Conservation (phyloP, 2,888 invertebrate species). For the Mechanitis messenoides region DNA sequence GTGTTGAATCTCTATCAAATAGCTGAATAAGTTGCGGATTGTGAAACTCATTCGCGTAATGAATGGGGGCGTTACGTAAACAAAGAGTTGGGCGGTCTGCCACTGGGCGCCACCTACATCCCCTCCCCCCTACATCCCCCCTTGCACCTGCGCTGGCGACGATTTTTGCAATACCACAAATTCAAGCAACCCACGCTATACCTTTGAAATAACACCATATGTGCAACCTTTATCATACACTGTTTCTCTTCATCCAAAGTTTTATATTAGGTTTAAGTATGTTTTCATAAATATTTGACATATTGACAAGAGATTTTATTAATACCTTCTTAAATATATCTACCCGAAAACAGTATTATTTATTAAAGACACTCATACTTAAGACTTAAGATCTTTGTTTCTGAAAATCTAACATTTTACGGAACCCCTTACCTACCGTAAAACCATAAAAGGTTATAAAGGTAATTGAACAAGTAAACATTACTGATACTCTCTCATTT, state of each 20-base stretch:
- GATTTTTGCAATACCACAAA: slow-evolving; percentile 26
- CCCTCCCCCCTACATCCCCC: slow-evolving; percentile 39
- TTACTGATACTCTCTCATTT: slow-evolving; percentile 69
- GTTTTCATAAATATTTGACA: too few relatives aligned
- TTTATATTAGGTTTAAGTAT: too few relatives aligned
- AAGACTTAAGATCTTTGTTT: background rate
- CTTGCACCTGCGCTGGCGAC: slow-evolving; percentile 56
- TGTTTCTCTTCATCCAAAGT: too few relatives aligned
- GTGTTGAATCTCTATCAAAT: background rate
- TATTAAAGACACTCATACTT: too few relatives aligned
- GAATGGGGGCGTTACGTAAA: slow-evolving; percentile 72
- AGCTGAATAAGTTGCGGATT: slow-evolving; percentile 34
- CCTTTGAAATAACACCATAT: background rate
- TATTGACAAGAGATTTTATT: too few relatives aligned
- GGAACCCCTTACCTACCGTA: slow-evolving; percentile 15
- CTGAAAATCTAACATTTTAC: background rate
- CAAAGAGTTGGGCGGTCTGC: slow-evolving; percentile 73
- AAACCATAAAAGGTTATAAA: slow-evolving; percentile 50
- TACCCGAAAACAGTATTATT: too few relatives aligned
- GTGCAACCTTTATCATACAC: too few relatives aligned
- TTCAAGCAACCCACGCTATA: background rate
- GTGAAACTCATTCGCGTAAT: slow-evolving; percentile 55
- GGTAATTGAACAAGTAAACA: slow-evolving; percentile 61
- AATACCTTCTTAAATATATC: too few relatives aligned
- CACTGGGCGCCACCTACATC: slow-evolving; percentile 53